phyloP scores from a whole-genome alignment of 2,888 invertebrate genomes.

The Oithona nana region DNA sequence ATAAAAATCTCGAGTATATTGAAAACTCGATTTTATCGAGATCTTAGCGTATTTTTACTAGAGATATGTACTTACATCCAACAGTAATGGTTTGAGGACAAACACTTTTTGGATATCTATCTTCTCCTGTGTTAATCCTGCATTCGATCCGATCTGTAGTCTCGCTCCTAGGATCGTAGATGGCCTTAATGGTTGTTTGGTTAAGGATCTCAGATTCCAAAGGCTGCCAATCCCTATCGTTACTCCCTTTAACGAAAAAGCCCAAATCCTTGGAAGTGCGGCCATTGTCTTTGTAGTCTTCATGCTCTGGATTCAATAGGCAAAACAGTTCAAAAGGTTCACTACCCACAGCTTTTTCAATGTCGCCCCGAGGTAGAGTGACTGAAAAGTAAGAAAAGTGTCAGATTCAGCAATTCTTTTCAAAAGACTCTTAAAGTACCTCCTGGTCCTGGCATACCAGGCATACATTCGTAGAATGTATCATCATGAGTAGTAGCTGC shows the following conservation, averaged over 20 bases:
- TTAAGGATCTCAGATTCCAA: slow-evolving; percentile 32
- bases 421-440: no score
- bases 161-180: slow-evolving; percentile 36
- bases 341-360: not conserved
- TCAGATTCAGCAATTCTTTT: not conserved
- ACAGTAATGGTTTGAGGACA: slow-evolving; percentile 38
- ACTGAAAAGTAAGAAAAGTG: not conserved
- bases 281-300: slow-evolving; percentile 1
- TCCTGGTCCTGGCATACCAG: not conserved
- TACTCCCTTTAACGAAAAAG: not conserved
- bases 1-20: not conserved
- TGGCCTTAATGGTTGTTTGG: slow-evolving; percentile 40
- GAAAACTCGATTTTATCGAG: not conserved
- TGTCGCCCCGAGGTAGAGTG: not conserved
- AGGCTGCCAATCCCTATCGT: not conserved
- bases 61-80: slow-evolving; percentile 33
- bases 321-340: not conserved
- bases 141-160: slow-evolving; percentile 38
- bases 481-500: no score
- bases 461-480: not conserved
- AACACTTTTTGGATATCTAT: slow-evolving; percentile 24
- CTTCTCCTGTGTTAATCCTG: slow-evolving; percentile 27
- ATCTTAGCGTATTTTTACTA: not conserved
- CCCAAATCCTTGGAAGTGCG: not conserved
- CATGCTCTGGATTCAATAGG: slow-evolving; percentile 4